phyloP scores from a whole-genome alignment of 2,797 vertebrate genomes.

The Leucoraja ocellata region DNA sequence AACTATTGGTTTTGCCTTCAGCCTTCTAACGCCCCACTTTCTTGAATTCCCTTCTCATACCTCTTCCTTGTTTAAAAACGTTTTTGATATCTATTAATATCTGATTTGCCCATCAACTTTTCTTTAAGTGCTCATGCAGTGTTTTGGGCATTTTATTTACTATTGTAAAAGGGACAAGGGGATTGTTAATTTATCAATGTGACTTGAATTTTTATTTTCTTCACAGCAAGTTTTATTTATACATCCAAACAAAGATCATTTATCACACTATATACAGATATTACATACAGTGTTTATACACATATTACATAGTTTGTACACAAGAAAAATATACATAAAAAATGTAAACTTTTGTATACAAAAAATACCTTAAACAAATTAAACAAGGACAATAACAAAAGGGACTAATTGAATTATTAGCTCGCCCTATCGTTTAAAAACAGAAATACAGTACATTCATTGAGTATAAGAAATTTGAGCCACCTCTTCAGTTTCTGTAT shows the following conservation, averaged over 20 bases:
- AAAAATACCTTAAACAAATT: constrained; percentile 99
- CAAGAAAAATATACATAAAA: constrained; percentile 99
- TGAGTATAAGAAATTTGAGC: constrained; percentile 91
- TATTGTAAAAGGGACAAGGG: background rate
- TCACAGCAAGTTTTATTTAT: constrained; percentile 99
- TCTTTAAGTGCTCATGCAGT: too few relatives aligned
- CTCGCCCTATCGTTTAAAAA: constrained; percentile 80
- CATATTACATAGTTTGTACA: constrained; percentile 99
- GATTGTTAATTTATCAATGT: background rate
- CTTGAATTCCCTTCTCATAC: background rate
- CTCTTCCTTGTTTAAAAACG: background rate
- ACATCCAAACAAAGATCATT: constrained; percentile 98
- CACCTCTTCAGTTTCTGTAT: constrained; percentile 58
- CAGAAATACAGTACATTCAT: constrained; percentile 99
- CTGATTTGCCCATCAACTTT: background rate
- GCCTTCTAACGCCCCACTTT: background rate
- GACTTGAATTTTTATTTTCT: constrained; percentile 41
- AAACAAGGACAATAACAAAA: constrained; percentile 99
- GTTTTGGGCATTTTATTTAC: background rate
- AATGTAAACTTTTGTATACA: constrained; percentile 99
- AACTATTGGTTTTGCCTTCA: background rate
- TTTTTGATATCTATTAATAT: background rate
- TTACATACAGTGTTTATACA: constrained; percentile 99
- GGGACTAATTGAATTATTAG: constrained; percentile 89
- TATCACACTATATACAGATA: constrained; percentile 99